Conservation (phyloP, 2,113 vertebrate genomes). For the Origma solitaria region DNA sequence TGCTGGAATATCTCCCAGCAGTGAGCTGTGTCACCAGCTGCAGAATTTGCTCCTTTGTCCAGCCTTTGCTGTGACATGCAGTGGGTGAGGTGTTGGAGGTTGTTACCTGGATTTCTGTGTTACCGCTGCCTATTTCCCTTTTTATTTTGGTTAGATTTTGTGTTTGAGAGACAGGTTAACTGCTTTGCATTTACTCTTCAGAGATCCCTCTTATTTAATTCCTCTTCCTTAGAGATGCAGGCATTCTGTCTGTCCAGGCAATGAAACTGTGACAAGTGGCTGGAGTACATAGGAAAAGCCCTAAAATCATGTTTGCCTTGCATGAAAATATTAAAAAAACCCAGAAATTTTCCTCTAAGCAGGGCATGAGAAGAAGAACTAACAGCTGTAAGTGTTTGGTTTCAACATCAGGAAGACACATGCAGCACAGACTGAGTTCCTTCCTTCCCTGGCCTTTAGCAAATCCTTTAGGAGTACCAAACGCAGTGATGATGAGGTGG, state of each 20-base stretch:
- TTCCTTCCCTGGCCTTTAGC: neutral
- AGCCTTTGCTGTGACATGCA: neutral
- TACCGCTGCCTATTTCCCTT: neutral
- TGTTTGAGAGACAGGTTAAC: neutral
- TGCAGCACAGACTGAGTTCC: neutral
- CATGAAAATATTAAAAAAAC: neutral
- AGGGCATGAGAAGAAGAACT: neutral
- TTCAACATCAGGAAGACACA: neutral
- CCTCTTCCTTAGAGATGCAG: neutral
- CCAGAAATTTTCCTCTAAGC: neutral
- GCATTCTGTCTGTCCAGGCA: neutral
- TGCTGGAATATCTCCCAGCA: neutral
- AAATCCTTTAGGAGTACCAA: neutral
- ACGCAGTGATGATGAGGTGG: neutral
- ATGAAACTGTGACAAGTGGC: neutral
- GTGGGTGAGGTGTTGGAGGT: neutral
- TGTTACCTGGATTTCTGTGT: neutral
- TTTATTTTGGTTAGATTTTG: neutral
- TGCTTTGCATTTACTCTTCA: neutral
- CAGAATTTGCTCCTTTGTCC: neutral
- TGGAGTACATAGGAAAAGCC: neutral
- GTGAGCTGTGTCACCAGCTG: rapidly evolving
- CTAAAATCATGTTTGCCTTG: neutral
- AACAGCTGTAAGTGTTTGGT: neutral
- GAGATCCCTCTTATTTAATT: neutral